Percentiles rank a stretch among this genome's conserved stretches.
phyloP scores from a whole-genome alignment of 2,113 vertebrate species.

The Nipponia nippon region DNA sequence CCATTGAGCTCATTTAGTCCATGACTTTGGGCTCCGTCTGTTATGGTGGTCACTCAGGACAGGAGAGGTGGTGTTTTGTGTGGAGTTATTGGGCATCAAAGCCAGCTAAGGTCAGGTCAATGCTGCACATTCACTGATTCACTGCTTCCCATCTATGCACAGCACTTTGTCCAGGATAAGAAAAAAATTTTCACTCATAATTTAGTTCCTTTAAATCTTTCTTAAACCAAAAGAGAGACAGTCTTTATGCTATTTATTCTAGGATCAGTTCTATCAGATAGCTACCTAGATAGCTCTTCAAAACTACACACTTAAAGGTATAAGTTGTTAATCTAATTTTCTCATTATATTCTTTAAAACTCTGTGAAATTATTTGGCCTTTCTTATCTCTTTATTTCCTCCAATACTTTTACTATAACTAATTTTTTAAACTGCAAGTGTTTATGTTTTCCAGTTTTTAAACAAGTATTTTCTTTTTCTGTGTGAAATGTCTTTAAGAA shows the following conservation, averaged over 20 bases:
- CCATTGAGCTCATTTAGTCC: not conserved
- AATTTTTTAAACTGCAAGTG: not conserved
- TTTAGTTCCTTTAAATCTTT: not conserved
- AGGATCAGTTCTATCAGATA: not conserved
- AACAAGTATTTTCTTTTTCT: not conserved
- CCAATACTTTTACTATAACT: not conserved
- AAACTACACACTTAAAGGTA: not conserved
- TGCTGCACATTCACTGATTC: not conserved
- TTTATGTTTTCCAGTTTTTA: not conserved
- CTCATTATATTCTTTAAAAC: not conserved
- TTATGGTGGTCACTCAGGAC: not conserved
- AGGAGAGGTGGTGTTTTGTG: accelerated
- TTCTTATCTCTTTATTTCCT: not conserved
- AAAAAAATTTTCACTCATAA: not conserved
- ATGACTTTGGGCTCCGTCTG: not conserved
- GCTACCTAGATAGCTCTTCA: not conserved
- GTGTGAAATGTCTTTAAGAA: not conserved
- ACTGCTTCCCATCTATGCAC: not conserved
- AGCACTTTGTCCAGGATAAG: not conserved
- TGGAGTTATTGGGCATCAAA: not conserved
- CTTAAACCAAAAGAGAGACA: not conserved
- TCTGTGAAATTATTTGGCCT: not conserved
- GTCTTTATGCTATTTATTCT: not conserved
- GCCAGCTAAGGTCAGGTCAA: not conserved
- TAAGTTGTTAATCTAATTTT: not conserved